A percentile compares a stretch with the other conserved stretches of the same genome.
These are phyloP conservation scores for Didymodactylos carnosus DNA, from an alignment of 2,888 invertebrate genomes.

Conservation along the genomic window DNA sequence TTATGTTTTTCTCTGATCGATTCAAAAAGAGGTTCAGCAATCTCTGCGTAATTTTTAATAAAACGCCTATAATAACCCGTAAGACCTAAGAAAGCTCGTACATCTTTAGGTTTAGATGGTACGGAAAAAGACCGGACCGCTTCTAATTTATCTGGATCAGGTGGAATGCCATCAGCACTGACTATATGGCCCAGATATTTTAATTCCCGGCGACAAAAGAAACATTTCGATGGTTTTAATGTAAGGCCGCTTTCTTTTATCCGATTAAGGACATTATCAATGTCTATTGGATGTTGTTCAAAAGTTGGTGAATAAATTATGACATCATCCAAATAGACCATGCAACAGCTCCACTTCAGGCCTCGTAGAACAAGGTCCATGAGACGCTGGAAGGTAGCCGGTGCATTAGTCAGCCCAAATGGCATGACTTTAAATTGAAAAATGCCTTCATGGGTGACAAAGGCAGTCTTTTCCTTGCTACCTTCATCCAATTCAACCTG, in stretches of 20 bases:
- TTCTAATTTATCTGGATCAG: not conserved
- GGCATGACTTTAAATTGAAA: conserved; percentile 21
- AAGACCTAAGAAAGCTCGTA: not conserved
- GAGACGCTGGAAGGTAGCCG: conserved; percentile 23
- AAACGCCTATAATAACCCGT: not conserved
- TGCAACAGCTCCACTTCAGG: conserved; percentile 19
- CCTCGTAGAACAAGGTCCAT: conserved; percentile 23
- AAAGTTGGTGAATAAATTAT: conserved; percentile 18
- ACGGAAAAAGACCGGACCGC: not conserved
- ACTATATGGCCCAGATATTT: conserved; percentile 13
- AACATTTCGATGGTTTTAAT: conserved; percentile 18
- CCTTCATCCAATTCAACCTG: conserved; percentile 16
- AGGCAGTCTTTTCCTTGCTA: conserved; percentile 20
- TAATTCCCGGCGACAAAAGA: conserved; percentile 15
- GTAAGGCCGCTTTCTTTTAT: conserved; percentile 16
- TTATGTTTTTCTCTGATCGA: no score
- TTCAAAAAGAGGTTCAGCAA: not conserved
- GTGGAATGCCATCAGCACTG: not conserved
- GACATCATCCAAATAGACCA: conserved; percentile 30
- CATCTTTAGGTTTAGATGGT: not conserved
- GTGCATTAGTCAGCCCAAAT: conserved; percentile 24
- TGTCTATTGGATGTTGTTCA: conserved; percentile 16
- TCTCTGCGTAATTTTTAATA: not conserved
- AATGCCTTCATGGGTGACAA: conserved; percentile 17
- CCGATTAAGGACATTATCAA: conserved; percentile 15